Evolutionary conservation across 2,113 vertebrate genomes (phyloP).

Genomic region (Mobula birostris): DNA sequence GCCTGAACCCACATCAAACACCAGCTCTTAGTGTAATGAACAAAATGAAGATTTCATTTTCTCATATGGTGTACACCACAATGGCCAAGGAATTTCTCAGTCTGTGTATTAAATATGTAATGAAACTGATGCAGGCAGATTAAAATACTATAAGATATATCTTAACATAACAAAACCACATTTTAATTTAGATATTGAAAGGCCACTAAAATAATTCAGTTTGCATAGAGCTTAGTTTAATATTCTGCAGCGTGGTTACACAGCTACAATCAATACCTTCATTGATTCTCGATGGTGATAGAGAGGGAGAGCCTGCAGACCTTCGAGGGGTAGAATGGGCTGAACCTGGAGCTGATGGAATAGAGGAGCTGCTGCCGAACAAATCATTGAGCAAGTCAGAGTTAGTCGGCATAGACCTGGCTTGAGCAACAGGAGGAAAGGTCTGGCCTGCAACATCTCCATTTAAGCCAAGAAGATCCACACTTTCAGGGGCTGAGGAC

Average conservation of each 20-base stretch:
- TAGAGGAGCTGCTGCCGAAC: conserved; percentile 62
- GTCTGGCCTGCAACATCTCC: conserved; percentile 59
- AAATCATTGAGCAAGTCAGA: conserved; percentile 85
- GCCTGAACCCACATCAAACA: not conserved
- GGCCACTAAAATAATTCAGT: not conserved
- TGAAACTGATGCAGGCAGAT: not conserved
- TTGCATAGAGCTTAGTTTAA: not conserved
- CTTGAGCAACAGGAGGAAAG: conserved; percentile 44
- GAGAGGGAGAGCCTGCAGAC: conserved; percentile 61
- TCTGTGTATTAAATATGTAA: not conserved
- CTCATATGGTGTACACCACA: not conserved
- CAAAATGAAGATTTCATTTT: not conserved
- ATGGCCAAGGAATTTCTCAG: not conserved
- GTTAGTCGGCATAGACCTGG: conserved; percentile 62
- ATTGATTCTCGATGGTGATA: conserved; percentile 66
- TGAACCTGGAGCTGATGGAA: conserved; percentile 58
- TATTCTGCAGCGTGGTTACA: not conserved
- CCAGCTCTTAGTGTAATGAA: not conserved
- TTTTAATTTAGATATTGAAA: not conserved
- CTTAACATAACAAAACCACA: not conserved
- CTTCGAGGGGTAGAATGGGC: conserved; percentile 83
- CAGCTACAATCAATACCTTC: conserved; percentile 60
- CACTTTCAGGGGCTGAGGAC: conserved; percentile 63
- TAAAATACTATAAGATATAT: not conserved
- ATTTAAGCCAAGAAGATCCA: conserved; percentile 83